Evolutionary conservation across 2,888 invertebrate species (phyloP), one percentile per base, ranked within the genome.

Genomic region (Diogma glabrata): DNA sequence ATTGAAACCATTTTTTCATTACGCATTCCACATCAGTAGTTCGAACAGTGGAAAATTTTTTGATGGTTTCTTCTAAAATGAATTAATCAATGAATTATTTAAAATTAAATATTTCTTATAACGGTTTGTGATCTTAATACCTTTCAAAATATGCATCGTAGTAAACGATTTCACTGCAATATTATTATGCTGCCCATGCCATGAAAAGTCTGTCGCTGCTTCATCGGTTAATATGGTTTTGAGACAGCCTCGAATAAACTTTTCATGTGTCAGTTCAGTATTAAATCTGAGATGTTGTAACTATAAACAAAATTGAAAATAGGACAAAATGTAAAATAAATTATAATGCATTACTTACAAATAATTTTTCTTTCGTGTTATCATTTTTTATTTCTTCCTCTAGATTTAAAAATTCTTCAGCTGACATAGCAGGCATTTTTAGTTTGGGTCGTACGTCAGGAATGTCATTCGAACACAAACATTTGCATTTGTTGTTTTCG

Each of bases 191-290:
- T 50, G 51, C 14, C 51, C 53, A 47, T 36, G 50, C 50, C 53
- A 53, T 14, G 48, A 51, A 43, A 53, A 53, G 43, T 33, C 40
- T 20, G 28, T 51, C 26, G 51, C 47, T 51, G 53, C 51, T 53
- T 53, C 36, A 38, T 53, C 53, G 16, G 30, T 20, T 20, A 53
- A 22, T 26, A 53, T 30, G 14, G 47, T 20, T 53, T 51, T 53
- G 12, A 53, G 43, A 26, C 36, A 36, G 14, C 4, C 14, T 9
- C 16, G n/a, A 14, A 36, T 36, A 14, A 16, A 36, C 17, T 36
- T 36, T 4, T 36, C 36, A 9, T 36, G 16, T 14, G 36, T 36
- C 4, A 8, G 5, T 8, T 36, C 16, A 7, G 36, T 9, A 16
- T 6, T 14, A 4, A 7, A 8, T 36, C 36, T 36, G 36, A 36